phyloP scores from a whole-genome alignment of 2,113 vertebrate species.

The Mustela nigripes region DNA sequence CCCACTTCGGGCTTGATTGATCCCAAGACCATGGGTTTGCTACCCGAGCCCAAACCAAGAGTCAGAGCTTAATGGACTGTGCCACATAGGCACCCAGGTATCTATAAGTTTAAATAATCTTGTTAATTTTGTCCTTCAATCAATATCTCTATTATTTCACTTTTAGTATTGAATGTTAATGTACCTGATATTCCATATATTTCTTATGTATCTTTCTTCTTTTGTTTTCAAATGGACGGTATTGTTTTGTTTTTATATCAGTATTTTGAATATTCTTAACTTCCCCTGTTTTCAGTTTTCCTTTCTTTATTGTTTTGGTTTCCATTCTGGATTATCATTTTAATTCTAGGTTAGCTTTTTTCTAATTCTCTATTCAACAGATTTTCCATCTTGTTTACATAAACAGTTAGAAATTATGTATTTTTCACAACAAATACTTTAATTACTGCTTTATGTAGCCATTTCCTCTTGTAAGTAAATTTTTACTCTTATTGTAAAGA shows the following conservation, averaged over 20 bases:
- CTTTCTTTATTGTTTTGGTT: background rate
- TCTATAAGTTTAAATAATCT: background rate
- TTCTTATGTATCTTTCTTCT: background rate
- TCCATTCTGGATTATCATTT: background rate
- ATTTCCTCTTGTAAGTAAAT: background rate
- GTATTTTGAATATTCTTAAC: background rate
- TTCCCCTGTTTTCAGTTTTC: background rate
- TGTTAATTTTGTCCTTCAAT: background rate
- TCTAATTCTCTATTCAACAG: background rate
- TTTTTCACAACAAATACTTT: background rate
- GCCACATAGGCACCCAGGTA: background rate
- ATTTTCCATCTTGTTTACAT: background rate
- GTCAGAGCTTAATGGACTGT: background rate
- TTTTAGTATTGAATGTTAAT: background rate
- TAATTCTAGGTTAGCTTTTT: background rate
- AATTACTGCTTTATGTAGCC: background rate
- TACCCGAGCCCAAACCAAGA: background rate
- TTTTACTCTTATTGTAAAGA: background rate
- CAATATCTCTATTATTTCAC: background rate
- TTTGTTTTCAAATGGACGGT: background rate
- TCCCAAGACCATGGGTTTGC: background rate
- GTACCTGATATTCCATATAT: background rate
- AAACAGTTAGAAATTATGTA: background rate
- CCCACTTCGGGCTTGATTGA: background rate
- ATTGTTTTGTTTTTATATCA: background rate